Conservation (phyloP, 2,797 vertebrate species). For the Tapera naevia region DNA sequence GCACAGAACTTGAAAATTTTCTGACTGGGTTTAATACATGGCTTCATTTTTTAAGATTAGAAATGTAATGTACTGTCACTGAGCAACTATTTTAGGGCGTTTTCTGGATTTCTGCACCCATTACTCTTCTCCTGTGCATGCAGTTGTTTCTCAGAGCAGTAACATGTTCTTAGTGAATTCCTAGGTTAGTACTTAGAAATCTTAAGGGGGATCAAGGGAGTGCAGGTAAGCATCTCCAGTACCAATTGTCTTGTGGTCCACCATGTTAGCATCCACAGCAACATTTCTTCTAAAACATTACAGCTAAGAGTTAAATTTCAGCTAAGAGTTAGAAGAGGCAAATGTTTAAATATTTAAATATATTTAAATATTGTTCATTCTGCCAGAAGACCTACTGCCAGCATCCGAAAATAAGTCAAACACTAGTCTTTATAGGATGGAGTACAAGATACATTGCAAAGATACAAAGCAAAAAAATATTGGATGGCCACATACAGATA, state of each 20-base stretch:
- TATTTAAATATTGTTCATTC: not conserved
- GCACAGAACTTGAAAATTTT: not conserved
- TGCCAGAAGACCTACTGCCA: not conserved
- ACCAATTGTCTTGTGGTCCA: not conserved
- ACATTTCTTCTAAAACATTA: not conserved
- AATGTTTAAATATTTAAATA: not conserved
- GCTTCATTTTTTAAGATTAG: not conserved
- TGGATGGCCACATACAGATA: not conserved
- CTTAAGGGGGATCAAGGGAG: too few species aligned
- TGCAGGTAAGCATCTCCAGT: accelerated
- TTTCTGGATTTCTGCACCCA: not conserved
- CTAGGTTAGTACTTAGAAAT: not conserved
- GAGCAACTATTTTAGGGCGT: not conserved
- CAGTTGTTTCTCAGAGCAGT: not conserved
- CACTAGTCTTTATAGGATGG: not conserved
- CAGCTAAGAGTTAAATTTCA: not conserved
- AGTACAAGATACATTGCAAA: not conserved
- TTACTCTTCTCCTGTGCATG: not conserved
- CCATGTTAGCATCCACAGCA: not conserved
- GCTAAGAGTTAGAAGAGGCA: not conserved
- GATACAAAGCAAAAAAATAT: too few species aligned
- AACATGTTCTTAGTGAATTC: not conserved
- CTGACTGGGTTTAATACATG: not conserved
- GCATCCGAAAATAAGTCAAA: not conserved
- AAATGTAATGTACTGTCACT: not conserved